Conservation (phyloP, 2,797 vertebrate species). For the Odontamblyopus rebecca region DNA sequence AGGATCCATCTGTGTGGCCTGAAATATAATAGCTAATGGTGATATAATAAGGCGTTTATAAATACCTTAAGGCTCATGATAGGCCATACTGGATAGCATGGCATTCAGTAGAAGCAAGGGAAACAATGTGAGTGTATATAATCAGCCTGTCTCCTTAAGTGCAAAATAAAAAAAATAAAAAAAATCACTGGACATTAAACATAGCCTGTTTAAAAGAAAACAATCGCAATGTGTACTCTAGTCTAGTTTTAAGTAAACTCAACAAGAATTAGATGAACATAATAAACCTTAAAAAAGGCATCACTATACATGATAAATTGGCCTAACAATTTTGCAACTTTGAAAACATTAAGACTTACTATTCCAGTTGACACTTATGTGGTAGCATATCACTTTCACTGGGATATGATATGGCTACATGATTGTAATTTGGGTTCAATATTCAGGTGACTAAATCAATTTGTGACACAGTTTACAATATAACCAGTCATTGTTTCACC, state of each 20-base stretch:
- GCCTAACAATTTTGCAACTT: neutral
- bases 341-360: neutral
- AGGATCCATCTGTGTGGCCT: slow-evolving; percentile 18
- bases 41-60: slow-evolving; percentile 54
- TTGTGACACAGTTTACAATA: neutral
- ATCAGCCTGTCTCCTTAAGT: slow-evolving; percentile 13
- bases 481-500: neutral
- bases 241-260: neutral
- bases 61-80: slow-evolving; percentile 18
- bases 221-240: slow-evolving; percentile 11
- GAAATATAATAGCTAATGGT: slow-evolving; percentile 20
- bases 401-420: neutral
- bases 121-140: slow-evolving; percentile 13
- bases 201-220: slow-evolving; percentile 1
- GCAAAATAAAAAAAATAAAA: slow-evolving; percentile 20
- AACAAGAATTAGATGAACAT: neutral
- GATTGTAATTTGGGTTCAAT: neutral
- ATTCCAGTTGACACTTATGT: neutral
- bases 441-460: neutral
- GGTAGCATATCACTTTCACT: neutral
- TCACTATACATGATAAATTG: neutral
- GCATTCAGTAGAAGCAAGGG: slow-evolving; percentile 45
- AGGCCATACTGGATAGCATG: slow-evolving; percentile 6
- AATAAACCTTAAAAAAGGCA: neutral
- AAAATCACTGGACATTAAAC: slow-evolving; percentile 15